Base-by-base conservation (phyloP, 2,888 invertebrate species). In the Blastobasis adustella region DNA sequence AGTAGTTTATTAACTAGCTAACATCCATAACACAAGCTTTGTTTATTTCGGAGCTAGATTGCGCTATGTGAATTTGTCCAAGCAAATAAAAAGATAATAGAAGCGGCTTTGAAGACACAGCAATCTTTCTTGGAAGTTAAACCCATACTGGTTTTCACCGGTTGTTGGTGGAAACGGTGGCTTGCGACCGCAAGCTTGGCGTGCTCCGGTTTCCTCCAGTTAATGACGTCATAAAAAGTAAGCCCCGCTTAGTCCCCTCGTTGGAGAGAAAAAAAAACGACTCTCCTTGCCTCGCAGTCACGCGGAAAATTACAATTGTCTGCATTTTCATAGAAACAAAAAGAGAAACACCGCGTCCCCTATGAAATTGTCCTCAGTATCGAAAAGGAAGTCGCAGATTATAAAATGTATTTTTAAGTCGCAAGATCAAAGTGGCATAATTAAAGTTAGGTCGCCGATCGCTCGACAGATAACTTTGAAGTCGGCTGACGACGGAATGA, bases 201-300 rank as follows among this genome's bases (percentile, higher is more conserved):
- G 79, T 76, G 69, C 73, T 69, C 72, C 65, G 63, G 69, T 77
- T 83, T 86, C 85, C 85, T 83, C 66, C 57, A 74, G 72, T 79
- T 86, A 85, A 85, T 84, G 82, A 84, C 72, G 75, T 80, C 83
- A 79, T 81, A 81, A 83, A 85, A 83, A 82, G 71, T 71, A 69
- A 70, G 67, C 64, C 71, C 66, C 72, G 71, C 65, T 71, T 67
- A 77, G 68, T 69, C 66, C 73, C 71, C 69, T 57, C 66, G 57
- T 61, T 63, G 65, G 61, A 67, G 69, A 72, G 72, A 78, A 79
- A 76, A 76, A 79, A 71, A 69, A 67, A 63, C 64, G 70, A 78
- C 75, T 76, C 71, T 74, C 59, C 61, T 69, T 63, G 66, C 62
- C 55, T 66, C 63, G 73, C 76, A 75, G 66, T 76, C 73, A 73